A percentile compares a stretch with the other conserved stretches of the same genome.
Evolutionary conservation across 1,140 invertebrate genomes (phyloP).

Genomic region (Grapholita molesta): DNA sequence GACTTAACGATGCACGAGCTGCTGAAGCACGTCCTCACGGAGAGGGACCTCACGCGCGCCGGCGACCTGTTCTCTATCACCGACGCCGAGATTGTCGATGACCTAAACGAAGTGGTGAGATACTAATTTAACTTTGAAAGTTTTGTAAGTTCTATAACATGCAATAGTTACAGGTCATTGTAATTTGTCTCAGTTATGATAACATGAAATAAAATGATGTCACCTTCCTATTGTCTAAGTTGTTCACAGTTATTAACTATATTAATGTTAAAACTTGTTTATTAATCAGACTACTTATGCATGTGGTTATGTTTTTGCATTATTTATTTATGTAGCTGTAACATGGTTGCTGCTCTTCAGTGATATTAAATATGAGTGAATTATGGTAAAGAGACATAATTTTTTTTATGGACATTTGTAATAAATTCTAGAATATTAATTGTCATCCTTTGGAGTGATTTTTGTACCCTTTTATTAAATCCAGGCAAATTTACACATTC

Average conservation of each 20-base stretch:
- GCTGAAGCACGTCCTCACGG: slow-evolving; percentile 90
- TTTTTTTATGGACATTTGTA: background rate
- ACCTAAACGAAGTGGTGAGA: slow-evolving; percentile 89
- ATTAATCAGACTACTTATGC: background rate
- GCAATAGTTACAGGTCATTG: background rate
- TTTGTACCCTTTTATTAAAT: too few species aligned
- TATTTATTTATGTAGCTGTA: background rate
- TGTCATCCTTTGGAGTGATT: too few species aligned
- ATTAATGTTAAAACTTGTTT: background rate
- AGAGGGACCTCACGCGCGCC: slow-evolving; percentile 92
- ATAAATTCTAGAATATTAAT: too few species aligned
- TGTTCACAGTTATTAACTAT: slow-evolving; percentile 7
- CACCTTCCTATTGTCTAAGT: background rate
- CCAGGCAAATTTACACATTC: too few species aligned
- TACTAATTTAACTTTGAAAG: background rate
- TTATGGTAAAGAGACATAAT: background rate
- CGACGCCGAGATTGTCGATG: slow-evolving; percentile 91
- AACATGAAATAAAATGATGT: background rate
- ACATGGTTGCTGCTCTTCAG: background rate
- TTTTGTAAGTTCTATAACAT: background rate
- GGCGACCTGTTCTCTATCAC: slow-evolving; percentile 94
- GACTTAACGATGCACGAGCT: slow-evolving; percentile 88
- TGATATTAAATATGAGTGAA: background rate
- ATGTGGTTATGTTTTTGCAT: slow-evolving; percentile 5
- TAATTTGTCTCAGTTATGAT: background rate